phyloP scores from a whole-genome alignment of 2,888 invertebrate species.

The Archaeoteleia sp. region DNA sequence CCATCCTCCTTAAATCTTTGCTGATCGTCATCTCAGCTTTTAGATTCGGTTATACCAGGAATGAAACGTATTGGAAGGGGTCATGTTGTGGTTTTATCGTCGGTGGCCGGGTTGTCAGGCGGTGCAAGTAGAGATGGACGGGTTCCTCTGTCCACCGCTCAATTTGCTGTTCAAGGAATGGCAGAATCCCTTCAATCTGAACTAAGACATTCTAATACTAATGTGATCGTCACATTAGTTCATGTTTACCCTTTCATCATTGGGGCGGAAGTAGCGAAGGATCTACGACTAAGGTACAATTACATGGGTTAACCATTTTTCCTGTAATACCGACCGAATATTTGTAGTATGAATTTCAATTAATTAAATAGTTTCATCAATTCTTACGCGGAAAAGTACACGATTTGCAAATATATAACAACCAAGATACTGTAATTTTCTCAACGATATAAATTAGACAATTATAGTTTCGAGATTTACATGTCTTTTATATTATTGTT shows the following conservation, averaged over 20 bases:
- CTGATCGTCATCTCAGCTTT: constrained; percentile 74
- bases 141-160: constrained; percentile 80
- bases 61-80: constrained; percentile 79
- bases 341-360: constrained; percentile 4
- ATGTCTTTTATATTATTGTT: constrained; percentile 6
- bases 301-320: too few relatives aligned
- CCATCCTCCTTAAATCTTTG: not conserved
- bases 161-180: constrained; percentile 81
- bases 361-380: too few relatives aligned
- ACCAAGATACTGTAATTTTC: too few relatives aligned
- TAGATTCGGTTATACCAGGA: constrained; percentile 78
- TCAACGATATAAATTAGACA: too few relatives aligned
- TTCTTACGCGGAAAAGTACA: too few relatives aligned
- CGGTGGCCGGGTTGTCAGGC: constrained; percentile 80
- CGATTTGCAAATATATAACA: too few relatives aligned
- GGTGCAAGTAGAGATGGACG: constrained; percentile 75
- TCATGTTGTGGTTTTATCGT: constrained; percentile 80
- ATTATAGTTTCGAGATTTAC: too few relatives aligned
- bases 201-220: constrained; percentile 77
- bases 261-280: constrained; percentile 76
- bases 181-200: constrained; percentile 80
- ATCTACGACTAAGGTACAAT: constrained; percentile 79
- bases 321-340: too few relatives aligned
- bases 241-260: constrained; percentile 81
- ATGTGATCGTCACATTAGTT: constrained; percentile 78